These are phyloP conservation scores for Drosophila punjabiensis DNA, from an alignment of 1,140 invertebrate genomes.

Conservation along the genomic window DNA sequence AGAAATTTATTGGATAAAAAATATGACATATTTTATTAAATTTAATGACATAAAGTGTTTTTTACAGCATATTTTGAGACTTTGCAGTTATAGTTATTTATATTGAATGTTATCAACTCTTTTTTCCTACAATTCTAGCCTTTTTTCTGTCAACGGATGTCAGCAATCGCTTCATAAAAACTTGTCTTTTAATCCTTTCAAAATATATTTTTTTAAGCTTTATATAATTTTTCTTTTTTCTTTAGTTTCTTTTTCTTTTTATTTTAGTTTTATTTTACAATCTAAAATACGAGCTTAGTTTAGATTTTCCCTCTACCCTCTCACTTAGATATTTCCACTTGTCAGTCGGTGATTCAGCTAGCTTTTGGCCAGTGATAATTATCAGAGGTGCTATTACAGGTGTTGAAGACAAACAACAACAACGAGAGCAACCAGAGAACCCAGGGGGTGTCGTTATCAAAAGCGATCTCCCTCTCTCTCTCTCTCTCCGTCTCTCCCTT, in stretches of 20 bases:
- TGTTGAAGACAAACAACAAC: conserved; percentile 63
- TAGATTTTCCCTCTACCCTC: not conserved
- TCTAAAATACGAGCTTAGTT: not conserved
- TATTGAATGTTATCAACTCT: no score
- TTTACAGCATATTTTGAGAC: no score
- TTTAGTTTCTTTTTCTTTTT: no score
- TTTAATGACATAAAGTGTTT: no score
- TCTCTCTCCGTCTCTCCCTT: not conserved
- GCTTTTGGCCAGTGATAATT: conserved; percentile 58
- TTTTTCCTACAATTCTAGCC: not conserved
- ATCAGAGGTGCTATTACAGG: conserved; percentile 54
- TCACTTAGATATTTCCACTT: not conserved
- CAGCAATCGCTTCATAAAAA: not conserved
- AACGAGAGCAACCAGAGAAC: conserved; percentile 13
- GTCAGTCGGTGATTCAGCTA: conserved; percentile 40
- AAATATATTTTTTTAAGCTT: not conserved
- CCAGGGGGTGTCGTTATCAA: conserved; percentile 70
- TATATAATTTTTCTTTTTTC: no score
- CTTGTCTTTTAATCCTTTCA: not conserved
- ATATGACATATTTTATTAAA: no score
- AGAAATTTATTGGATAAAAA: no score
- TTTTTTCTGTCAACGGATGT: not conserved
- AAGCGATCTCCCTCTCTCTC: conserved; percentile 19
- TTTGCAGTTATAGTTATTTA: no score
- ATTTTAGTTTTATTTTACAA: no score